Conservation (phyloP, 2,113 vertebrate genomes). For the Choloepus hoffmanni region DNA sequence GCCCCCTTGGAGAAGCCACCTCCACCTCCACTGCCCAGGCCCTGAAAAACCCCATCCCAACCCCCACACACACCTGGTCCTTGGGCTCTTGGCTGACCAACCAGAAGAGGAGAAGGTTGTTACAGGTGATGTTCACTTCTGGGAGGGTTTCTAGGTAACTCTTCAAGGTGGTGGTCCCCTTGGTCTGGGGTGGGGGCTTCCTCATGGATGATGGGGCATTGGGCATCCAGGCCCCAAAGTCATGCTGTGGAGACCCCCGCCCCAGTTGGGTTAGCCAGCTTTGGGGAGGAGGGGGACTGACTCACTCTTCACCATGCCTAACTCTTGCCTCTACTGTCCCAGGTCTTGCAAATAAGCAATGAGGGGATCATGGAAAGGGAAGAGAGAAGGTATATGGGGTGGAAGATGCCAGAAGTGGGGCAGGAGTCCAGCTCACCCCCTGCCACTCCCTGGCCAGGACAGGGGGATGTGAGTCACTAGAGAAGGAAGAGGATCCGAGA, state of each 20-base stretch:
- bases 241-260: conserved; percentile 83
- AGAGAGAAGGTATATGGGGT: background rate
- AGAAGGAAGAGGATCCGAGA: conserved; percentile 15
- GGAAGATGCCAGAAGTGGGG: conserved; percentile 43
- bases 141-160: conserved; percentile 88
- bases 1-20: background rate
- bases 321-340: background rate
- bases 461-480: conserved; percentile 57
- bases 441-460: conserved; percentile 41
- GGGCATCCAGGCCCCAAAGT: conserved; percentile 90
- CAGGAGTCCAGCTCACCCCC: conserved; percentile 38
- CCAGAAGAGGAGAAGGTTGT: conserved; percentile 82
- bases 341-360: background rate
- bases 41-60: background rate
- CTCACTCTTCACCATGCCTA: background rate
- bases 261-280: background rate
- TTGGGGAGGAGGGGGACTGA: background rate
- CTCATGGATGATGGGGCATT: conserved; percentile 89
- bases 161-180: conserved; percentile 84
- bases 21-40: background rate
- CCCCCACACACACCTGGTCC: conserved; percentile 83
- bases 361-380: background rate
- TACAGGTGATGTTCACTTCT: conserved; percentile 84
- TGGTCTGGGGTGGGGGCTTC: conserved; percentile 87
- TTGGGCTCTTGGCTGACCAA: conserved; percentile 86